Evolutionary conservation across 2,888 invertebrate genomes (phyloP).

Genomic region (Mechanitis mazaeus): DNA sequence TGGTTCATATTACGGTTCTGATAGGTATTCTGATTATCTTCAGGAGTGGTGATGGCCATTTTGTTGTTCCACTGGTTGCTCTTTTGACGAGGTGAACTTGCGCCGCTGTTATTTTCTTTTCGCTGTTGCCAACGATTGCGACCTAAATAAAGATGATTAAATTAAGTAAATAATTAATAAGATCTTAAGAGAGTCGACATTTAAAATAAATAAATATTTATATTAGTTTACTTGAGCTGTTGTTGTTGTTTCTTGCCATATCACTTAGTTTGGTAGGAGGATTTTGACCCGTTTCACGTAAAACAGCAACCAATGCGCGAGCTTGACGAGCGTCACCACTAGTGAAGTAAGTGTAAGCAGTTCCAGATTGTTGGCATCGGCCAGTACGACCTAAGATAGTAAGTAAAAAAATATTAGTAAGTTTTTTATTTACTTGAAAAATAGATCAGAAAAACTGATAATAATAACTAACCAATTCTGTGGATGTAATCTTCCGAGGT

Average conservation of each 20-base stretch:
- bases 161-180: constrained; percentile 7
- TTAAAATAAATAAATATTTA: not conserved
- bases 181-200: constrained; percentile 3
- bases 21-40: constrained; percentile 53
- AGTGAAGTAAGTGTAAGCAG: constrained; percentile 98
- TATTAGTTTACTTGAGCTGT: constrained; percentile 55
- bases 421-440: not conserved
- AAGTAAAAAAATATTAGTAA: not conserved
- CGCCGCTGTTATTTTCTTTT: constrained; percentile 72
- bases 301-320: constrained; percentile 91
- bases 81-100: constrained; percentile 70
- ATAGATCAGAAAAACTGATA: not conserved
- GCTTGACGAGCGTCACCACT: constrained; percentile 94
- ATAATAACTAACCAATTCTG: constrained; percentile 82
- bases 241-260: constrained; percentile 79
- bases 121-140: constrained; percentile 80
- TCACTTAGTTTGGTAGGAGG: constrained; percentile 88
- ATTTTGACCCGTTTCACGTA: constrained; percentile 94
- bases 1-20: constrained; percentile 57
- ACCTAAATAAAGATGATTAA: constrained; percentile 41
- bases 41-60: constrained; percentile 55
- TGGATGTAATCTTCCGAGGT: constrained; percentile 99
- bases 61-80: constrained; percentile 74
- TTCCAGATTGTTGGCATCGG: constrained; percentile 93
- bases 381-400: constrained; percentile 84